Evolutionary conservation across 37 sponge, comb jelly and placozoan genomes (phyloP), one percentile per base, ranked within the genome.

Genomic region (Eunapius fragilis): DNA sequence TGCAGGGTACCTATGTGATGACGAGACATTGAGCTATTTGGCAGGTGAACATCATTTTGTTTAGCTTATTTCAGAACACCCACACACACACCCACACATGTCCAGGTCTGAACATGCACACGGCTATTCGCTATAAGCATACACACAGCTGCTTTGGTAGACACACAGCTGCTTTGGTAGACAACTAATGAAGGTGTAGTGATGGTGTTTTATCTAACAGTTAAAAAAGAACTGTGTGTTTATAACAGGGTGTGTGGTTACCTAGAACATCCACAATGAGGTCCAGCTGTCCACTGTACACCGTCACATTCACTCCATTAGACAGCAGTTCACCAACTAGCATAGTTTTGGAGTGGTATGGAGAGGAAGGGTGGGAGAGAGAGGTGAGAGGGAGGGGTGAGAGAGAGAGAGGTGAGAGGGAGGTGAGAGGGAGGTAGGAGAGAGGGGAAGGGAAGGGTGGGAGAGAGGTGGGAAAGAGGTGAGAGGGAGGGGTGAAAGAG

Each of bases 271-370:
- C 81, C 78, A 71, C 74, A 41, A 94, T 94, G 36, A 94, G 88
- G 68, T 94, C 94, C 32, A 94, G 78, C 72, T 94, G 88, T 34
- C 91, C 94, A 67, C 69, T 85, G 38, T 94, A 94, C 34, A 94
- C 77, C 3, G 75, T 82, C 28, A 94, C 94, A 69, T 75, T 81
- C 30, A 94, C 83, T 17, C 85, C 88, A 27, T 33, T 37, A 19
- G 45, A 24, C 74, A 94, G 72, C 47, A 94, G 82, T 34, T 80
- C 3, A 35, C 91, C 88, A 76, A 94, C 93, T 93, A 9, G 41
- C 23, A 28, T 22, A 71, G 48, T 2, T 69, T 76, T 24, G 58
- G 34, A 26, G 41, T 31, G 67, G 0, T 0, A 9, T 32, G 25
- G 30, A 50, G 71, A 45, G 37, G 3, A 75, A 32, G 84, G 33